Evolutionary conservation across 2,797 vertebrate species (phyloP), one percentile per base, ranked within the genome.

Genomic region (Paguma larvata): DNA sequence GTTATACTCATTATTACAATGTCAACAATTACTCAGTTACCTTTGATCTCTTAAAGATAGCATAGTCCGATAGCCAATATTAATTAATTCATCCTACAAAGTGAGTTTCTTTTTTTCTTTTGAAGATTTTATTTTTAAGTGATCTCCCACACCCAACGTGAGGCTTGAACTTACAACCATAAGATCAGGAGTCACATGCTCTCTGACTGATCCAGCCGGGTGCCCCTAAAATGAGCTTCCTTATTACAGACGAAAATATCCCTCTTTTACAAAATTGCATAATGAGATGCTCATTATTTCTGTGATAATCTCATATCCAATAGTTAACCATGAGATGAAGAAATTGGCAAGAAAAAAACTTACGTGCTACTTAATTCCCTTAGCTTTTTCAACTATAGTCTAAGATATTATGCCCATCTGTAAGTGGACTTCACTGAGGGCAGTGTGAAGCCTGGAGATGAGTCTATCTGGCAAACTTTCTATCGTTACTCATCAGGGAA

Each of bases 171-270:
- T 75, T 18, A 75, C 3, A 75, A 48, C 27, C 73, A 27, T 46
- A 44, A 32, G 44, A 75, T 46, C 44, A 75, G 48, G 73, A 75
- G 27, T 48, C 44, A 18, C 27, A 75, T 11, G 15, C 15, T 75
- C 44, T 32, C 27, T 9, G 7, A 30, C 15, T 48, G 44, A 10
- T 15, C 15, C 8, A 46, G 4, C 44, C 27, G 16, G 44, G 27
- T 1, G 4, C 15, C 44, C 27, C 15, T 48, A 92, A 87, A 95
- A 32, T 48, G 32, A 53, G 68, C 23, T 44, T 73, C 79, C 85
- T 78, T 53, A 82, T 68, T 85, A 78, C 6, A 92, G 75, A 82
- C 78, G 27, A 93, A 94, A 95, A 80, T 65, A 72, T 91, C 18
- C 18, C 23, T 92, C 19, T 84, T 92, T 72, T 53, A 67, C 32